A percentile compares a stretch with the other conserved stretches of the same genome.
phyloP scores from a whole-genome alignment of 2,113 vertebrate species.

The Myocastor coypus region DNA sequence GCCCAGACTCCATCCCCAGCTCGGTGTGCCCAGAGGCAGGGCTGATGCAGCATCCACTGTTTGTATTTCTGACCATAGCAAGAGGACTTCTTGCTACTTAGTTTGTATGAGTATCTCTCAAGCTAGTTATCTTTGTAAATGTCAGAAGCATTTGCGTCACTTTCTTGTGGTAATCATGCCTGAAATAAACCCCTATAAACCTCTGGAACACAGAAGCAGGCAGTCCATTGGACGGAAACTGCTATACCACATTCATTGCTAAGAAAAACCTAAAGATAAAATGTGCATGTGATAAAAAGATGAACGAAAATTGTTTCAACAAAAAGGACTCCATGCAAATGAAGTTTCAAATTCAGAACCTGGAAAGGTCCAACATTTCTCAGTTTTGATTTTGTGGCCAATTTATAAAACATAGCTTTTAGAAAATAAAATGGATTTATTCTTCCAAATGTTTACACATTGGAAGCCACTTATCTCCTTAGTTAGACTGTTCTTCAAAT shows the following conservation, averaged over 20 bases:
- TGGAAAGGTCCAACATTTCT: not conserved
- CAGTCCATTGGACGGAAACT: not conserved
- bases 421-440: not conserved
- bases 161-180: not conserved
- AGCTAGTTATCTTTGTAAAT: not conserved
- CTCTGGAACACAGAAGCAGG: not conserved
- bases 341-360: not conserved
- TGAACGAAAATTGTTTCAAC: not conserved
- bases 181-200: not conserved
- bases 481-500: constrained; percentile 44
- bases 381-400: not conserved
- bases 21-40: too few species aligned
- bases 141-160: not conserved
- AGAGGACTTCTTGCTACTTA: not conserved
- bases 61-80: constrained; percentile 25
- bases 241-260: not conserved
- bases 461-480: constrained; percentile 7
- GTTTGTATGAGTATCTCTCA: not conserved
- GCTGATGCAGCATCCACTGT: not conserved
- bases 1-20: too few species aligned
- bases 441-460: constrained; percentile 9
- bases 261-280: constrained; percentile 13
- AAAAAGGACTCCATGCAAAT: not conserved
- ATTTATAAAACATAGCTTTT: not conserved
- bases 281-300: not conserved